A percentile compares a stretch with the other conserved stretches of the same genome.
Conservation (phyloP, 2,113 vertebrate genomes). For the Mastomys coucha region DNA sequence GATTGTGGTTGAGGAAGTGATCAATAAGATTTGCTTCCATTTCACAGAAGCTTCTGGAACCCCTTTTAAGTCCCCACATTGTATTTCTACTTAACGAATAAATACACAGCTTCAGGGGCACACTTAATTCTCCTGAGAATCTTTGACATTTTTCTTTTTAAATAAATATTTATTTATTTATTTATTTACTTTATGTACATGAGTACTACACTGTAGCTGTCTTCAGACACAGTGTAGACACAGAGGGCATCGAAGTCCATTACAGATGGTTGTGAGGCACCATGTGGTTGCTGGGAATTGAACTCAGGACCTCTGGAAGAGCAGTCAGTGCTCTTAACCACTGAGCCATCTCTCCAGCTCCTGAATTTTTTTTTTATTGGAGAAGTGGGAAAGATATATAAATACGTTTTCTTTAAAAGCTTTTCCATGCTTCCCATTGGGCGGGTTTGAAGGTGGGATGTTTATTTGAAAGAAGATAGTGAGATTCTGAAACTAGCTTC, state of each 20-base stretch:
- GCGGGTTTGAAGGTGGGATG: slow-evolving; percentile 19
- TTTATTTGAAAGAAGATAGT: slow-evolving; percentile 49
- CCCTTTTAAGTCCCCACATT: not conserved
- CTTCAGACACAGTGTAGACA: no score
- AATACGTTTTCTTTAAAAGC: not conserved
- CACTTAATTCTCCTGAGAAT: not conserved
- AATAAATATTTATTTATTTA: no score
- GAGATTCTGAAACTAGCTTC: not conserved
- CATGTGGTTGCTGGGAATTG: no score
- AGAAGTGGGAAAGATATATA: slow-evolving; percentile 15
- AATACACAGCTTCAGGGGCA: not conserved
- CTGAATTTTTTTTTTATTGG: not conserved
- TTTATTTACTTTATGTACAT: no score
- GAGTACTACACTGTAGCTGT: no score
- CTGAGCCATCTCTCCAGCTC: no score
- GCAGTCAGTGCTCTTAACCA: no score
- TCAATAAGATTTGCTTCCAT: not conserved
- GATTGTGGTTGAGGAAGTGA: not conserved
- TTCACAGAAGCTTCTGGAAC: not conserved
- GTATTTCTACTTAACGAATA: slow-evolving; percentile 1
- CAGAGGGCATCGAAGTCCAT: no score
- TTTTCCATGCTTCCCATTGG: not conserved
- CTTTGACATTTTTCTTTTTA: not conserved
- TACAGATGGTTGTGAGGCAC: no score
- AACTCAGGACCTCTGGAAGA: no score